Evolutionary conservation across 1,140 invertebrate species (phyloP), one percentile per base, ranked within the genome.

Genomic region (Meloidogyne hapla): DNA sequence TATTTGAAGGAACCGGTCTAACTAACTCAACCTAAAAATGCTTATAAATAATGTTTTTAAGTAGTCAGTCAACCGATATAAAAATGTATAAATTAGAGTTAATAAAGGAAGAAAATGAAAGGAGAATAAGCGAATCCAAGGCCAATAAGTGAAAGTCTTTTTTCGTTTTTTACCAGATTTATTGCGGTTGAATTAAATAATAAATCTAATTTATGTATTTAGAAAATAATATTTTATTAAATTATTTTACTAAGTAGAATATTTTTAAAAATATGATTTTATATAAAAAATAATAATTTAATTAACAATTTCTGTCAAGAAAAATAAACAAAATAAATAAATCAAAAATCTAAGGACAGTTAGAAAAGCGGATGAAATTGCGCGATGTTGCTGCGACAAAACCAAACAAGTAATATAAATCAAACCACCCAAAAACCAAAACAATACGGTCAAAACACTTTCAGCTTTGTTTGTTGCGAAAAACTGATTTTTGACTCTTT

Each of bases 11-110:
- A 56, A 56, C 48, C 48, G 18, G 48, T 56, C 48, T 56, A 56
- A 56, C 48, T 21, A 56, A 56, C 48, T 56, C n/a, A 56, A 56
- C 48, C 48, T 56, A 56, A n/a, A 56, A 56, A 56, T 56, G 48
- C 4, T 56, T 56, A 8, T 18, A 48, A 48, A 48, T 48, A 48
- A 48, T 18, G 45, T 3, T 56, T 56, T 56, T 56, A 56, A 56
- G 48, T n/a, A 56, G 48, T 9, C 18, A 56, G n/a, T 21, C 18
- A 48, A 48, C 45, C 45, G 45, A 48, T 48, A 48, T 48, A 56
- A 4, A 6, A 56, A 56, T n/a, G 8, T 33, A 4, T 8, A 33
- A 33, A 33, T 33, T 33, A 33, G 33, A 33, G 33, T 33, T 6
- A 33, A 6, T 8, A 33, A 33, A 33, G 33, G 9, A 8, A 8